Base-by-base conservation (phyloP, 2,113 vertebrate genomes). In the Aptenodytes forsteri region DNA sequence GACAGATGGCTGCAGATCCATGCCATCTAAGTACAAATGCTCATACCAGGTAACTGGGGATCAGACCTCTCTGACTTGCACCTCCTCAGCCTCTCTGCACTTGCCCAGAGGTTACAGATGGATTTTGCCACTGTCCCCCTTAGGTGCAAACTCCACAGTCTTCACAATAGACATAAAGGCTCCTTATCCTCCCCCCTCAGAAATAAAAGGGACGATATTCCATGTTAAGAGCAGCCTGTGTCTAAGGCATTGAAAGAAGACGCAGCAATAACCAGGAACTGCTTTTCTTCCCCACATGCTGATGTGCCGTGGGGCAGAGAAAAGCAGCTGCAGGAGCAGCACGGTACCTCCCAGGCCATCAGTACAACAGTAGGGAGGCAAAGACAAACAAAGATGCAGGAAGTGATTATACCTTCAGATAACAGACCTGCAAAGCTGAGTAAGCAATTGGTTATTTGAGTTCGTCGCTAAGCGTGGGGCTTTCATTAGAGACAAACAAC, bases 321-420 rank as follows among this genome's bases (percentile, higher is more conserved):
- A 93, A 83, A 95, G 86, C 83, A 93, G 92, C 90, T 95, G 92
- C 70, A 64, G 79, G 62, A 96, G 66, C 46, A 76, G 69, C 49
- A 49, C 7, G 6, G 50, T 52, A 78, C 81, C 81, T 94, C 87
- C 75, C 81, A 75, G 59, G n/a, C 73, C 91, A 87, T 59, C 59
- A 14, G 42, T 23, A 32, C 40, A 56, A 42, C 59, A 95, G 89
- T 87, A 82, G 1, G 0, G 73, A 78, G 67, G 62, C 64, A 78
- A 88, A 95, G 76, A 54, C 66, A 87, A 93, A 93, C 29, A 93
- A 55, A 84, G 94, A 84, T 46, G 81, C 83, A 96, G 94, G 86
- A 96, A 95, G 81, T 7, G 61, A 91, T 97, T 84, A 82, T n/a
- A 73, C 11, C 50, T 65, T 85, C 86, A 12, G 92, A 92, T 84